A percentile compares a stretch with the other conserved stretches of the same genome.
Evolutionary conservation across 92 coral and sea anemone genomes (phyloP).

Genomic region (Actinostola sp.): DNA sequence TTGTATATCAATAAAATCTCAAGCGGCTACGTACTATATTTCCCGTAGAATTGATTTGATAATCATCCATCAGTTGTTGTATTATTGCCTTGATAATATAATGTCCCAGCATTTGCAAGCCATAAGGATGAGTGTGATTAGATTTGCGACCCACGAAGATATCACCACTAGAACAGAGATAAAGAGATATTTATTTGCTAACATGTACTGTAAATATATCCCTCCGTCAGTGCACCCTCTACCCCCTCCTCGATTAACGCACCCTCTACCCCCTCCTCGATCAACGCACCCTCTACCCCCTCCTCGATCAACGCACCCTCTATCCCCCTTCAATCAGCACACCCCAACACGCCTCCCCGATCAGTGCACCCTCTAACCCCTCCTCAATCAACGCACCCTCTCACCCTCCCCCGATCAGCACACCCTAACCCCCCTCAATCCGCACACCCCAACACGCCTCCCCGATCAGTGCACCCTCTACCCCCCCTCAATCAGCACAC

Average conservation of each 20-base stretch:
- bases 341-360: too few species aligned
- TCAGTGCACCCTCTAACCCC: too few species aligned
- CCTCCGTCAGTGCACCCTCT: not conserved
- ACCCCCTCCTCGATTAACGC: too few species aligned
- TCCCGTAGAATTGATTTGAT: constrained; percentile 64
- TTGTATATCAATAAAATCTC: not conserved
- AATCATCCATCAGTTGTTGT: constrained; percentile 82
- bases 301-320: too few species aligned
- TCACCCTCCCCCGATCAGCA: too few species aligned
- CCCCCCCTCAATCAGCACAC: too few species aligned
- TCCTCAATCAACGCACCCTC: too few species aligned
- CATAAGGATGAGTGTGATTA: constrained; percentile 64
- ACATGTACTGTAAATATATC: not conserved
- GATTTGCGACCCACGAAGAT: constrained; percentile 90
- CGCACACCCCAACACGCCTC: too few species aligned
- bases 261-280: not conserved
- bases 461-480: too few species aligned
- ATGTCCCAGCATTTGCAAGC: constrained; percentile 93
- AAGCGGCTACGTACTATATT: constrained; percentile 48
- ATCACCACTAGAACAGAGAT: constrained; percentile 76
- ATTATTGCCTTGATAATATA: constrained; percentile 80
- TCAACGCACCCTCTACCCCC: too few species aligned
- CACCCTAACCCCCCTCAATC: too few species aligned
- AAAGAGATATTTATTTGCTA: not conserved
- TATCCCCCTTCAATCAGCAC: too few species aligned